These are phyloP conservation scores for Drosophila arizonae DNA, from an alignment of 1,140 invertebrate genomes.

Conservation along the genomic window DNA sequence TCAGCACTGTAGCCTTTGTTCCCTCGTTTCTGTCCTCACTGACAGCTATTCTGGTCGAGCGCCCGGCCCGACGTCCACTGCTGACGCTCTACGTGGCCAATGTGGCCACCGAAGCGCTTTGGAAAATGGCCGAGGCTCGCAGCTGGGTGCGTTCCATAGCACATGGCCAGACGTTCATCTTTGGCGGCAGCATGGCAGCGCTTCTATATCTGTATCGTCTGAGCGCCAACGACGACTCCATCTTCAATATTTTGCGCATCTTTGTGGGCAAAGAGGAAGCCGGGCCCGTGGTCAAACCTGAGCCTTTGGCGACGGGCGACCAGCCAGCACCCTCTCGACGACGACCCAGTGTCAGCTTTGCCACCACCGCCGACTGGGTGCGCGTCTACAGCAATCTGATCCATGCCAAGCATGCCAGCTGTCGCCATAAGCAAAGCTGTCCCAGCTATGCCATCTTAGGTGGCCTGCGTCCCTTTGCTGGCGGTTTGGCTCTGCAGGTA, in stretches of 20 bases:
- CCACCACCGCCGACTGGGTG: constrained; percentile 56
- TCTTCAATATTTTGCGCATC: constrained; percentile 87
- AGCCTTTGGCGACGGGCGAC: constrained; percentile 14
- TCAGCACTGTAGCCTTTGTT: constrained; percentile 87
- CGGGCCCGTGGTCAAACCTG: constrained; percentile 56
- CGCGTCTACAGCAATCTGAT: constrained; percentile 68
- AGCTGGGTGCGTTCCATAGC: constrained; percentile 86
- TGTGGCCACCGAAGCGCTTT: constrained; percentile 91
- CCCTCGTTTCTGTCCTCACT: constrained; percentile 89
- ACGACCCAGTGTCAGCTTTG: constrained; percentile 59
- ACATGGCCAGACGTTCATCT: constrained; percentile 87
- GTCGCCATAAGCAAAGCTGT: constrained; percentile 86
- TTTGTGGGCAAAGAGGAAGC: constrained; percentile 87
- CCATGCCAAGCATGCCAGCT: constrained; percentile 84
- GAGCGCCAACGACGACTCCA: constrained; percentile 84
- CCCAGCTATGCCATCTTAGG: constrained; percentile 85
- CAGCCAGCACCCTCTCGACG: constrained; percentile 39
- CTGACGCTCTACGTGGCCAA: constrained; percentile 92
- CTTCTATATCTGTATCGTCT: constrained; percentile 86
- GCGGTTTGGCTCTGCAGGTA: constrained; percentile 86
- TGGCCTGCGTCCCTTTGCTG: constrained; percentile 84
- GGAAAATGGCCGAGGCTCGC: constrained; percentile 88
- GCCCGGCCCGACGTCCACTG: constrained; percentile 87
- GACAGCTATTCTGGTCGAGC: constrained; percentile 89
- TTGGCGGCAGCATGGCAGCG: constrained; percentile 85